Conservation (phyloP, 2,888 invertebrate species). For the Pyrochroa serraticornis region DNA sequence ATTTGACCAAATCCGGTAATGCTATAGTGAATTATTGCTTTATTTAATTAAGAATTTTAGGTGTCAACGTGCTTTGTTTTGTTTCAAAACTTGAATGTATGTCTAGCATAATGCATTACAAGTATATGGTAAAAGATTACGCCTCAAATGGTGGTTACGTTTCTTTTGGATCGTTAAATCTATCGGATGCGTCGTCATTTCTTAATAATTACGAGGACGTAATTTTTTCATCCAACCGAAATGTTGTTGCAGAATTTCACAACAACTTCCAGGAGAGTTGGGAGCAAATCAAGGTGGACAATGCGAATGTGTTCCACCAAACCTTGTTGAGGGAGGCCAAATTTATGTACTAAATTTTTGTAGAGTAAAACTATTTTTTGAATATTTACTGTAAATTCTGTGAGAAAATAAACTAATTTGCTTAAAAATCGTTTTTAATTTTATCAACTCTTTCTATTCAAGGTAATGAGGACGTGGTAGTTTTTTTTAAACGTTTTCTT, state of each 20-base stretch:
- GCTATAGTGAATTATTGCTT: neutral
- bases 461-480: no score
- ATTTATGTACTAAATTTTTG: constrained; percentile 7
- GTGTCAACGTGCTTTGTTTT: constrained; percentile 41
- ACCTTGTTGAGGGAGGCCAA: constrained; percentile 36
- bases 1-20: constrained; percentile 39
- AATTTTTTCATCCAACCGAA: constrained; percentile 43
- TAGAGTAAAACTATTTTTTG: constrained; percentile 4
- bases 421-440: no score
- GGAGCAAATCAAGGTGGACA: constrained; percentile 38
- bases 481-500: no score
- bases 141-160: constrained; percentile 38
- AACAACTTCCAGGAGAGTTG: constrained; percentile 45
- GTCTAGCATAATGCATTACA: constrained; percentile 52
- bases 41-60: constrained; percentile 33
- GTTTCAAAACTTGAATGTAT: constrained; percentile 33
- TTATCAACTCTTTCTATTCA: no score
- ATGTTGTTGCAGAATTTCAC: constrained; percentile 41
- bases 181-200: constrained; percentile 39
- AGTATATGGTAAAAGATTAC: constrained; percentile 53
- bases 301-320: constrained; percentile 39
- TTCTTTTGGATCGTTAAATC: constrained; percentile 50
- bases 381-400: neutral
- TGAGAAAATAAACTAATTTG: neutral
- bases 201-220: constrained; percentile 50